Evolutionary conservation across 2,888 invertebrate genomes (phyloP), one percentile per base, ranked within the genome.

Genomic region (Axea sp.): DNA sequence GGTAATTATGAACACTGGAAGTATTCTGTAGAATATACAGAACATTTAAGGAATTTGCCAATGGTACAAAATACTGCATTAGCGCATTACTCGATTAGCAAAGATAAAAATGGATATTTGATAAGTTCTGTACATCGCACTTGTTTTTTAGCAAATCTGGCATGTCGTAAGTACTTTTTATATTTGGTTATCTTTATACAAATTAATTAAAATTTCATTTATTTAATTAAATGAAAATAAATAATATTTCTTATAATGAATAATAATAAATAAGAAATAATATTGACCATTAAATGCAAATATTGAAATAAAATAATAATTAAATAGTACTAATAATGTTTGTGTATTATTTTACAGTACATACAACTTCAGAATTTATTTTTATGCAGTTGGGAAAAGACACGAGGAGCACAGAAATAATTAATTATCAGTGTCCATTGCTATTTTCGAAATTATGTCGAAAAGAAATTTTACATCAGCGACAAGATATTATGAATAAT

Each of bases 1-100:
- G 92, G 92, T 1, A 91, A 92, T 82, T 90, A 90, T 77, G 91
- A 92, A 41, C 90, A 92, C 77, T 94, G 93, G 93, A 91, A 91
- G 77, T 94, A 94, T 81, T 89, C 91, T 0, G 91, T 91, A 0
- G 84, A 89, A 69, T 93, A 93, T 80, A 90, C 88, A 1, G 93
- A 94, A 82, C 88, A 89, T 76, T 87, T 93, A 35, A 91, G 91
- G 1, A 90, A 92, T 72, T 89, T 93, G 87, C 93, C 93, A 0
- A 89, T 90, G 78, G 89, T 92, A 78, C 83, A 89, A 57, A 92
- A 92, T 82, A 84, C 84, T 11, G 91, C 90, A 0, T 86, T 88
- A 8, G 93, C 90, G 0, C 89, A 91, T 82, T 93, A 90, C 82
- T 88, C 90, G 35, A 88, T 93, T 6, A 90, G 89, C 73, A 89